Conservation (phyloP, 1,140 invertebrate species). For the Drosophila santomea region DNA sequence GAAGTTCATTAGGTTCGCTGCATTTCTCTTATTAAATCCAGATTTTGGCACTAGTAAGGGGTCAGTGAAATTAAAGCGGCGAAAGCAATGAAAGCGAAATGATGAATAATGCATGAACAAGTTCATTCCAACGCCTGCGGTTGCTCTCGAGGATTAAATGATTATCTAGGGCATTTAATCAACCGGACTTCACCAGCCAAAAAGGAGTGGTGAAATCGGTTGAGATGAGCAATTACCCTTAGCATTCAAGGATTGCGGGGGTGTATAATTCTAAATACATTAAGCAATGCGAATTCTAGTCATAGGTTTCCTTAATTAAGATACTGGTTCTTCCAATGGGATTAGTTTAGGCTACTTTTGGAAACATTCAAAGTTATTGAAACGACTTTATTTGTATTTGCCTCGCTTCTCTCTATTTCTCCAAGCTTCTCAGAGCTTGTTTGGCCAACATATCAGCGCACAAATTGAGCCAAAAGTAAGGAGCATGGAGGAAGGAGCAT, state of each 20-base stretch:
- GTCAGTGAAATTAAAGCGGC: slow-evolving; percentile 42
- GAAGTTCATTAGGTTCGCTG: slow-evolving; percentile 81
- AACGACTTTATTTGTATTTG: background rate
- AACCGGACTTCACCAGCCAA: slow-evolving; percentile 37
- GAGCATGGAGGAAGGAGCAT: background rate
- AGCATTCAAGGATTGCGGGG: background rate
- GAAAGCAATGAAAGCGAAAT: slow-evolving; percentile 46
- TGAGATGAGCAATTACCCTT: slow-evolving; percentile 32
- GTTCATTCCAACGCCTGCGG: slow-evolving; percentile 47
- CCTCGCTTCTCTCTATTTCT: background rate
- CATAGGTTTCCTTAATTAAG: too few species aligned
- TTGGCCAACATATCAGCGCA: slow-evolving; percentile 56
- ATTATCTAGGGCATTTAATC: slow-evolving; percentile 65
- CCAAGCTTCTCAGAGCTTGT: background rate
- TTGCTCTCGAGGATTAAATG: slow-evolving; percentile 68
- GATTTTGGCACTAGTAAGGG: slow-evolving; percentile 36
- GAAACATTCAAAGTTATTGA: too few species aligned
- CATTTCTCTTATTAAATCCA: slow-evolving; percentile 76
- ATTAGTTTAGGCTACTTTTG: too few species aligned
- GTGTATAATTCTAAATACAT: background rate
- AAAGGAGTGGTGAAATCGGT: background rate
- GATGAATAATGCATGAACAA: slow-evolving; percentile 79
- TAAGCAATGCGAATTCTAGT: background rate
- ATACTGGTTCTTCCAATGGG: too few species aligned
- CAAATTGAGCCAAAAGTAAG: slow-evolving; percentile 47